Conservation (phyloP, 1,140 invertebrate genomes). For the Drosophila punjabiensis region DNA sequence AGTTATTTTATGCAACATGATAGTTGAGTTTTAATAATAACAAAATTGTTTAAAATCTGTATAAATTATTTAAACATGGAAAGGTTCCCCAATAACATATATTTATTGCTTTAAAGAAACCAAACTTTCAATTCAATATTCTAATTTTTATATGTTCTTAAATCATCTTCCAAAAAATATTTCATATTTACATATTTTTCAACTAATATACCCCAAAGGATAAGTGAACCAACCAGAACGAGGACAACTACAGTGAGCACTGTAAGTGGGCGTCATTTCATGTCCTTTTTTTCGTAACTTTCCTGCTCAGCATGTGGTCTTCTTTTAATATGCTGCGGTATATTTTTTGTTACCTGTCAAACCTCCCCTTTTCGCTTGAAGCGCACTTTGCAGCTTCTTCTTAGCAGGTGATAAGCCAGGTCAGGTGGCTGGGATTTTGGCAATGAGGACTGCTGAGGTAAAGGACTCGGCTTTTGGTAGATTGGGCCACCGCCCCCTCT, state of each 20-base stretch:
- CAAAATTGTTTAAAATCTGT: neutral
- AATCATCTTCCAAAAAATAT: neutral
- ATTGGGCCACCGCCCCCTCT: slow-evolving; percentile 11
- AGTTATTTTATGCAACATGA: too few relatives aligned
- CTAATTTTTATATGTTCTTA: neutral
- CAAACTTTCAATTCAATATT: neutral
- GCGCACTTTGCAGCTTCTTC: slow-evolving; percentile 69
- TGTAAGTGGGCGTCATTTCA: slow-evolving; percentile 57
- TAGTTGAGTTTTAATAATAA: too few relatives aligned
- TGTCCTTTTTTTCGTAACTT: slow-evolving; percentile 20
- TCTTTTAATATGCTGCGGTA: slow-evolving; percentile 76
- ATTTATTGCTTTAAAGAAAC: neutral
- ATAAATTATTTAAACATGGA: neutral
- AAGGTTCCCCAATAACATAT: neutral
- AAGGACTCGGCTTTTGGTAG: neutral
- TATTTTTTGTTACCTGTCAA: slow-evolving; percentile 42
- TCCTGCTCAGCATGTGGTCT: slow-evolving; percentile 60
- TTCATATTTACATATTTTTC: neutral
- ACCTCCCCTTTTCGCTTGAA: slow-evolving; percentile 30
- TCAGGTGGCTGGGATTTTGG: slow-evolving; percentile 44
- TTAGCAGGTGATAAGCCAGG: slow-evolving; percentile 63
- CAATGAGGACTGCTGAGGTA: slow-evolving; percentile 29
- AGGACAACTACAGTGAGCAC: slow-evolving; percentile 40
- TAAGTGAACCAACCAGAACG: neutral
- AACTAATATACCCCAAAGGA: neutral